Conservation (phyloP, 2,113 vertebrate species). For the Aptenodytes forsteri region DNA sequence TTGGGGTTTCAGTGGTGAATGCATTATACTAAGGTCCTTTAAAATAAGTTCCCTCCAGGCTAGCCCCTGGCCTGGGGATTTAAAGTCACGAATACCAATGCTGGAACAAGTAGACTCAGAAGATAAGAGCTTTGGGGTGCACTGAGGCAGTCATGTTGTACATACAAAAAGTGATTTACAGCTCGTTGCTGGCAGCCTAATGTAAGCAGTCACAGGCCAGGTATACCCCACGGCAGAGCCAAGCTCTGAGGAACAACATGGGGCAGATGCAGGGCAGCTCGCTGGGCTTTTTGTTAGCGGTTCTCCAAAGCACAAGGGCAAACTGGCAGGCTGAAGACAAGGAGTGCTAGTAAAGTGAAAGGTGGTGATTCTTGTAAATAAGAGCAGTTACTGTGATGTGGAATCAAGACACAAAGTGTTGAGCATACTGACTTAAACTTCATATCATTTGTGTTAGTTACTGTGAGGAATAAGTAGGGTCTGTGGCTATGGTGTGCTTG, state of each 20-base stretch:
- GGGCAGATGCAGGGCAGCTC: not conserved
- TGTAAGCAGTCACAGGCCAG: not conserved
- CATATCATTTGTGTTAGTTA: rapidly evolving
- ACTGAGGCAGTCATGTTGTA: not conserved
- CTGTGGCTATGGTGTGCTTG: not conserved
- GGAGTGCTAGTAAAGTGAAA: not conserved
- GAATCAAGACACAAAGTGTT: not conserved
- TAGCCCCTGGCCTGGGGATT: not conserved
- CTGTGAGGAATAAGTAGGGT: not conserved
- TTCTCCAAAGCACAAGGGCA: not conserved
- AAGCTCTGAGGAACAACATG: not conserved
- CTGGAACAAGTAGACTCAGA: not conserved
- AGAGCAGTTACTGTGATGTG: not conserved
- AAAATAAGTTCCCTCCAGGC: not conserved
- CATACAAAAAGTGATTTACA: not conserved
- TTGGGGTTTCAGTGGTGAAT: not conserved
- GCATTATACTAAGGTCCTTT: not conserved
- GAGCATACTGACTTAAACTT: not conserved
- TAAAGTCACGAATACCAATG: not conserved
- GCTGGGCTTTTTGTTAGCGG: not conserved
- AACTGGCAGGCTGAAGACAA: not conserved
- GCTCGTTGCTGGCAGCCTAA: not conserved
- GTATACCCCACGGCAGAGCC: not conserved
- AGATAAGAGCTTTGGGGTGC: not conserved
- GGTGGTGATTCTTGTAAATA: not conserved